These are phyloP conservation scores for Epiblema foenella DNA, from an alignment of 2,888 invertebrate genomes.

Conservation along the genomic window DNA sequence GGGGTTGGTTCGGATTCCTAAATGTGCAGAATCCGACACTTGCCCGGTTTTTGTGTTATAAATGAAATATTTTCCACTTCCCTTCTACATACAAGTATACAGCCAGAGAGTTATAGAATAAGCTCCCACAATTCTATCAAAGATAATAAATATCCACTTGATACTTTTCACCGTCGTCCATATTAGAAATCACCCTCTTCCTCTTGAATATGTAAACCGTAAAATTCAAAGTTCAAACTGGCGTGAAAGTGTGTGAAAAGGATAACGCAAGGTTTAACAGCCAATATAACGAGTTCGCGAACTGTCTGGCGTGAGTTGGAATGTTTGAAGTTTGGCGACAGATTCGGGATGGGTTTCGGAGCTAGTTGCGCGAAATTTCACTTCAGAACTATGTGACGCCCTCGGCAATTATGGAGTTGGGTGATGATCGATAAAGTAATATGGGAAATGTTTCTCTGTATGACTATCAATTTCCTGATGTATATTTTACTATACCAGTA, in stretches of 20 bases:
- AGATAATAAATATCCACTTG: background rate
- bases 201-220: conserved; percentile 18
- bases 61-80: background rate
- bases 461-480: background rate
- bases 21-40: too few relatives aligned
- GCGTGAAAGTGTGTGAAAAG: conserved; percentile 53
- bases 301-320: conserved; percentile 60
- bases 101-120: background rate
- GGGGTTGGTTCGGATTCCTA: too few relatives aligned
- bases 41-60: too few relatives aligned
- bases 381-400: conserved; percentile 59
- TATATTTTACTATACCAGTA: too few relatives aligned
- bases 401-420: conserved; percentile 50
- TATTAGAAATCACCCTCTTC: background rate
- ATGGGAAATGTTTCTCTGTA: conserved; percentile 34
- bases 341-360: conserved; percentile 59
- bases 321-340: conserved; percentile 67
- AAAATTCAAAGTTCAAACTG: conserved; percentile 36
- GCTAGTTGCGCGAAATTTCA: conserved; percentile 53
- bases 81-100: background rate
- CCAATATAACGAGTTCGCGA: conserved; percentile 64
- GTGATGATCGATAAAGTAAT: conserved; percentile 49
- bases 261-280: conserved; percentile 56
- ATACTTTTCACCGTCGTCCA: background rate
- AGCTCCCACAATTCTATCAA: background rate